These are phyloP conservation scores for Drosophila heteroneura DNA, from an alignment of 2,888 invertebrate genomes.

Conservation along the genomic window DNA sequence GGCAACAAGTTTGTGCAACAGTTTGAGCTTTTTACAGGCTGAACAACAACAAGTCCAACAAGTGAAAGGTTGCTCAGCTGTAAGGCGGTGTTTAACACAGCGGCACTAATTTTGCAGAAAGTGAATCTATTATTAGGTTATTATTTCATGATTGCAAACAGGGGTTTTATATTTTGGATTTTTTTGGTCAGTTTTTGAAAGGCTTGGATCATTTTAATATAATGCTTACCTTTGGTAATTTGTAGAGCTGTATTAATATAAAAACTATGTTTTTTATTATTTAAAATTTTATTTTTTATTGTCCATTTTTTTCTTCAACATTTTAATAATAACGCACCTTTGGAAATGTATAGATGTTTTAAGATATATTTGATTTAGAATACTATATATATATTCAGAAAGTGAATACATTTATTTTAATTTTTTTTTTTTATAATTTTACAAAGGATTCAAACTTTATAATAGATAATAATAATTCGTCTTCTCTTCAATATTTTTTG, in stretches of 20 bases:
- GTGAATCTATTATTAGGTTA: constrained; percentile 2
- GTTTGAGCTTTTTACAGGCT: constrained; percentile 50
- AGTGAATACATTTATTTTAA: background rate
- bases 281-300: too few species aligned
- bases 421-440: background rate
- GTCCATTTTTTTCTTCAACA: too few species aligned
- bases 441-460: background rate
- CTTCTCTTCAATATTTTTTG: background rate
- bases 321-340: background rate
- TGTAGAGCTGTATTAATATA: too few species aligned
- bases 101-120: constrained; percentile 6
- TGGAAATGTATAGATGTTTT: background rate
- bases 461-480: background rate
- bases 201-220: background rate
- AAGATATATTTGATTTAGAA: background rate
- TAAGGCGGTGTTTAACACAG: constrained; percentile 1
- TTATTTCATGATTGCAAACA: background rate
- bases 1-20: constrained; percentile 67
- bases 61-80: constrained; percentile 22
- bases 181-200: background rate
- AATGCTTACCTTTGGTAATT: background rate
- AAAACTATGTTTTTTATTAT: too few species aligned
- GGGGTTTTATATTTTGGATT: background rate
- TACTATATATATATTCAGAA: background rate
- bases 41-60: constrained; percentile 6